Base-by-base conservation (phyloP, 2,797 vertebrate genomes). In the Cottoperca gobio region DNA sequence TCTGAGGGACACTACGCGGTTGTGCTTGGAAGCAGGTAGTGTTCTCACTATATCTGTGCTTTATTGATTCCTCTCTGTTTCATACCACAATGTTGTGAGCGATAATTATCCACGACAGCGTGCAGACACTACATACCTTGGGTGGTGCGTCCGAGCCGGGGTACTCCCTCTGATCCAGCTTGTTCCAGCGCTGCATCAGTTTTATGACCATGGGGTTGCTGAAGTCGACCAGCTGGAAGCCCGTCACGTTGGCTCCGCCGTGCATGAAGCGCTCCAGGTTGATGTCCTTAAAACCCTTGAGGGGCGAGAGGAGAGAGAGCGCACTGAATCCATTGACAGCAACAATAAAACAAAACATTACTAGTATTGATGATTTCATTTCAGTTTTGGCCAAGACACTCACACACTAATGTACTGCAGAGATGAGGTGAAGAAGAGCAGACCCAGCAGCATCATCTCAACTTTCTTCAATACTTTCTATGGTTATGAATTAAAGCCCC, bases 111-210 rank as follows among this genome's bases (percentile, higher is more conserved):
- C n/a, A n/a, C n/a, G n/a, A n/a, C n/a, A n/a, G n/a, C n/a, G n/a
- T n/a, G n/a, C n/a, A n/a, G n/a, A n/a, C n/a, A n/a, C n/a, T n/a
- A n/a, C n/a, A 3, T 75, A 99, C 98, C 96, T 99, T 99, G 70
- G 97, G 97, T 2, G 97, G 97, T 37, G 94, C 95, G 73, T 99
- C 98, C 0, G 98, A 99, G 71, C 98, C 98, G 6, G 98, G 98
- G 76, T 99, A 99, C 89, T 99, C 98, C 88, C 98, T 96, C 93
- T 99, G 98, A 87, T 99, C 98, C 78, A 99, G 93, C 79, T 99
- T 99, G 90, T 99, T 99, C 98, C 98, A 99, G 85, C 98, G 96
- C 78, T 99, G 97, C 98, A 99, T 98, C 81, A 99, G 93, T 64
- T 99, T 99, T 85, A 97, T 94, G 84, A 99, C 98, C 95, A 99